These are phyloP conservation scores for Tuta absoluta DNA, from an alignment of 2,888 invertebrate species.

Conservation along the genomic window DNA sequence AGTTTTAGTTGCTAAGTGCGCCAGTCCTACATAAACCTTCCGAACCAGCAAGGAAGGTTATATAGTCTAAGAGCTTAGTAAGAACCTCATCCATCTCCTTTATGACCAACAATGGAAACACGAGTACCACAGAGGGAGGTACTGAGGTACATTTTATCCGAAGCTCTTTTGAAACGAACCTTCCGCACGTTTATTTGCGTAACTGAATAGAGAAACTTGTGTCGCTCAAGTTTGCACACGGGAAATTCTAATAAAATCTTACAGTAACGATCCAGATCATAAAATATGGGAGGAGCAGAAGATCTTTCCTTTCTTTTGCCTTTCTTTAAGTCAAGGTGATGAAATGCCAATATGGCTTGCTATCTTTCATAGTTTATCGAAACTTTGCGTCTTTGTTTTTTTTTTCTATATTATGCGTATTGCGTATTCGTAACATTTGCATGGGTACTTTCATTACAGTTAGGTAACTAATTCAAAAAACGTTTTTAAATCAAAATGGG, in stretches of 20 bases:
- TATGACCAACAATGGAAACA: constrained; percentile 29
- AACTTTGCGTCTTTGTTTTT: no score
- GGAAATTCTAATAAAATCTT: constrained; percentile 2
- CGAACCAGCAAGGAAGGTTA: not conserved
- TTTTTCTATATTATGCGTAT: no score
- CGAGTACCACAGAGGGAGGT: not conserved
- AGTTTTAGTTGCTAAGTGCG: not conserved
- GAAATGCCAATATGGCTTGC: no score
- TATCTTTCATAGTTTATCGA: no score
- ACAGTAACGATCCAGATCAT: not conserved
- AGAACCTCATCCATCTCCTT: constrained; percentile 35
- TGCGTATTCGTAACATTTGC: no score
- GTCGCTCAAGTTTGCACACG: not conserved
- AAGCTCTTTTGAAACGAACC: constrained; percentile 5
- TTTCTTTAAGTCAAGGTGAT: not conserved
- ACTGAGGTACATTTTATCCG: not conserved
- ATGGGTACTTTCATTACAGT: no score
- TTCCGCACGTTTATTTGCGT: not conserved
- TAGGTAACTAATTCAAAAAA: no score
- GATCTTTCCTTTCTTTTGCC: not conserved
- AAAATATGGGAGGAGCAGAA: not conserved
- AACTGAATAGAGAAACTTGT: constrained; percentile 12
- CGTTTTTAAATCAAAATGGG: no score
- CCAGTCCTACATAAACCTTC: not conserved
- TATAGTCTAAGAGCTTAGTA: not conserved